Conservation (phyloP, 2,113 vertebrate species). For the Tympanuchus pallidicinctus region DNA sequence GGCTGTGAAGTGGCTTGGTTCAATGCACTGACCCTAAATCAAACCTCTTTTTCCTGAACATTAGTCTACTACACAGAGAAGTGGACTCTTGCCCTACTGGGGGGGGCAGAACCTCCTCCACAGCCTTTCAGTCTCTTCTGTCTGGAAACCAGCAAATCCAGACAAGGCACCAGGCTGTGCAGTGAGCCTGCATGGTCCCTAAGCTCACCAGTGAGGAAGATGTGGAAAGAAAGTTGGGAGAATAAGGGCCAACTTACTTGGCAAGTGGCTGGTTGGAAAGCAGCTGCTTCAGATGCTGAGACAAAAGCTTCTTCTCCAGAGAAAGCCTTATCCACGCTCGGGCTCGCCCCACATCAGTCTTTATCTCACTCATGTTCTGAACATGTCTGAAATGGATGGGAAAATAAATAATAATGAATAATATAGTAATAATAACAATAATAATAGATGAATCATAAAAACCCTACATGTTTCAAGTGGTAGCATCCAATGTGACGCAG, state of each 20-base stretch:
- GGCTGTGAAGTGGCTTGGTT: neutral
- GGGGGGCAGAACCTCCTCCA: neutral
- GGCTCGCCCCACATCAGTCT: slow-evolving; percentile 93
- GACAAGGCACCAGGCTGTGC: neutral
- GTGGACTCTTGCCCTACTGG: neutral
- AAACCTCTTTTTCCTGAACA: neutral
- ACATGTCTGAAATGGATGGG: slow-evolving; percentile 82
- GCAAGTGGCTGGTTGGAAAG: slow-evolving; percentile 87
- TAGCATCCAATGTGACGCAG: neutral
- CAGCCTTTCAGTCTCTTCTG: neutral
- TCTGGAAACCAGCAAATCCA: neutral
- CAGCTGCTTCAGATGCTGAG: slow-evolving; percentile 95
- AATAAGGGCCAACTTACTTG: slow-evolving; percentile 78
- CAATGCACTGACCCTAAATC: neutral
- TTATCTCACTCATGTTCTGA: slow-evolving; percentile 94
- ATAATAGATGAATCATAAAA: neutral
- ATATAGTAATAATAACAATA: neutral
- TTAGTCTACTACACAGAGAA: neutral
- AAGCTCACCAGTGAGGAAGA: neutral
- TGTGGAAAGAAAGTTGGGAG: rapidly evolving
- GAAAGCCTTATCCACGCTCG: slow-evolving; percentile 96
- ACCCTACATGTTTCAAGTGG: neutral
- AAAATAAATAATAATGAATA: neutral
- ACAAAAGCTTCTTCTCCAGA: slow-evolving; percentile 95
- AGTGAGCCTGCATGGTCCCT: neutral